Evolutionary conservation across 2,888 invertebrate genomes (phyloP).

Genomic region (Helleia helle): DNA sequence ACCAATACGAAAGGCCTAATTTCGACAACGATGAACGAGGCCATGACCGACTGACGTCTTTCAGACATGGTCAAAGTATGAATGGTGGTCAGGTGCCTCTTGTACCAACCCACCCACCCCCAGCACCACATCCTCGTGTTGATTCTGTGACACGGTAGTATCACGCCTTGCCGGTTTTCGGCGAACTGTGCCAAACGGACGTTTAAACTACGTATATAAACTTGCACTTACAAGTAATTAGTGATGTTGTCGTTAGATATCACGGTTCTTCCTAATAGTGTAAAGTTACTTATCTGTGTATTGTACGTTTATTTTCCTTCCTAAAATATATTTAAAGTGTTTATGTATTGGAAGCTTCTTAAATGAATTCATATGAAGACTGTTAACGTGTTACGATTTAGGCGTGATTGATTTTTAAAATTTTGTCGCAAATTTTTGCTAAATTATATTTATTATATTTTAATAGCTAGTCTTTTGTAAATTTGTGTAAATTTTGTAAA

Average conservation of each 20-base stretch:
- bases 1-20: constrained; percentile 66
- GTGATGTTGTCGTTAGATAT: constrained; percentile 28
- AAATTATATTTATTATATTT: constrained; percentile 23
- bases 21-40: constrained; percentile 57
- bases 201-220: constrained; percentile 44
- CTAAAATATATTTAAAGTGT: constrained; percentile 12
- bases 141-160: constrained; percentile 70
- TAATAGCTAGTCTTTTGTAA: constrained; percentile 59
- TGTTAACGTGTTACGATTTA: constrained; percentile 10
- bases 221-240: constrained; percentile 34
- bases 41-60: constrained; percentile 55
- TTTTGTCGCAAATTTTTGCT: constrained; percentile 4
- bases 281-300: constrained; percentile 23
- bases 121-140: constrained; percentile 53
- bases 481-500: constrained; percentile 39
- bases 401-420: constrained; percentile 4
- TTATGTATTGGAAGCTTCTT: constrained; percentile 13
- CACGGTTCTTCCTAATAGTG: constrained; percentile 51
- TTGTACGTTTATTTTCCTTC: constrained; percentile 16
- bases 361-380: constrained; percentile 14
- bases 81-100: constrained; percentile 38
- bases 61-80: constrained; percentile 49
- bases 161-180: constrained; percentile 69
- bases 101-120: constrained; percentile 50
- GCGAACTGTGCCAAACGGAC: constrained; percentile 72